Evolutionary conservation across 2,888 invertebrate species (phyloP).

Genomic region (Drosophila kokeensis): DNA sequence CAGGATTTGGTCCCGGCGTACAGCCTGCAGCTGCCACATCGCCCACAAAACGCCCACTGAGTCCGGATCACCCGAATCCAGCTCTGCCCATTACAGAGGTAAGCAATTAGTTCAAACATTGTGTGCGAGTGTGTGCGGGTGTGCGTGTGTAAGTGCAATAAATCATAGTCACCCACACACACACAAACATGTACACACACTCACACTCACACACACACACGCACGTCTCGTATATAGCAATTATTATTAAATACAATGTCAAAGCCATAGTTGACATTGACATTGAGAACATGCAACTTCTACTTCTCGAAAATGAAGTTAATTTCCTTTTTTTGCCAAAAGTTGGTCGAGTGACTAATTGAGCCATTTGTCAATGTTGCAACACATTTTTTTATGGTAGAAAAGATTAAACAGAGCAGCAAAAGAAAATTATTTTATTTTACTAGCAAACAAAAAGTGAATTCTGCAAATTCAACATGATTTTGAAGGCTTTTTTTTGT

Average conservation of each 20-base stretch:
- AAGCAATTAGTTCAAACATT: conserved; percentile 58
- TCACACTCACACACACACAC: conserved; percentile 2
- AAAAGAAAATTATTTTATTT: not conserved
- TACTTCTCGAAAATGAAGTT: conserved; percentile 45
- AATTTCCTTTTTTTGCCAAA: conserved; percentile 44
- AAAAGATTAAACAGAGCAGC: conserved; percentile 13
- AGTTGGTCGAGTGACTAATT: conserved; percentile 19
- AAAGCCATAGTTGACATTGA: conserved; percentile 32
- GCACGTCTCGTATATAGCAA: conserved; percentile 2
- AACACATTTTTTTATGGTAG: conserved; percentile 21
- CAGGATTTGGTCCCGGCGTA: conserved; percentile 86
- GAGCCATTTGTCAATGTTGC: conserved; percentile 39
- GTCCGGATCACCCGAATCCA: conserved; percentile 89
- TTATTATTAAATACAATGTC: conserved; percentile 1
- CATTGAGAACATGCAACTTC: conserved; percentile 28
- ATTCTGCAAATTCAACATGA: not conserved
- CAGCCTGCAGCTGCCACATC: conserved; percentile 85
- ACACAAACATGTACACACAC: not conserved
- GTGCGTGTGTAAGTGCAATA: conserved; percentile 26
- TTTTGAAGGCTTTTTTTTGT: not conserved
- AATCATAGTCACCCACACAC: conserved; percentile 20
- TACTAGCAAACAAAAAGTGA: not conserved
- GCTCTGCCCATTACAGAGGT: conserved; percentile 89
- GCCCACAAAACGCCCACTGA: conserved; percentile 87
- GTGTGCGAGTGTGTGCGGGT: not conserved